Percentiles rank a stretch among this genome's conserved stretches.
phyloP scores from a whole-genome alignment of 2,888 invertebrate species.

The Acanthosepion lycidas region DNA sequence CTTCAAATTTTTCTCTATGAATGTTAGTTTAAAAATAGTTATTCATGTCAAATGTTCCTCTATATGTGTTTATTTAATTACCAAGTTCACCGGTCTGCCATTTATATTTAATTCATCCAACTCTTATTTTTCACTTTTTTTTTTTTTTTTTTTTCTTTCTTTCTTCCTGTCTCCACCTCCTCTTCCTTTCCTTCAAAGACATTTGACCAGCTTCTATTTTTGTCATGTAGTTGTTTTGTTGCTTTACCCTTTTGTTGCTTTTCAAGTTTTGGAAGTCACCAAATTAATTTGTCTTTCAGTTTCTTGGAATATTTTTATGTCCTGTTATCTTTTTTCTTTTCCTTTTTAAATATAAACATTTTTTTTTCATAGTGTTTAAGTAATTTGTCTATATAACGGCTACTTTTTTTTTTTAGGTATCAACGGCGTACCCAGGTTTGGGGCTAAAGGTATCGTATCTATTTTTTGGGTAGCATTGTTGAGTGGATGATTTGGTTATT shows the following conservation, averaged over 20 bases:
- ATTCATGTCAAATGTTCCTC: not conserved
- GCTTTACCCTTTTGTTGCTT: not conserved
- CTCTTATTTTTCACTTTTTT: no score
- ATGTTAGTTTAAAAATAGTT: not conserved
- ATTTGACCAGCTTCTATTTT: not conserved
- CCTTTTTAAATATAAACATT: not conserved
- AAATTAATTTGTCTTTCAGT: slow-evolving; percentile 20
- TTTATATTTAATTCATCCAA: not conserved
- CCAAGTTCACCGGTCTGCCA: not conserved
- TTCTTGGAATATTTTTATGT: not conserved
- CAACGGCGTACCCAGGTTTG: slow-evolving; percentile 47
- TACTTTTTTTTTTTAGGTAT: slow-evolving; percentile 43
- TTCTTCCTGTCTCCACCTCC: not conserved
- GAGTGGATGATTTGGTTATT: slow-evolving; percentile 2
- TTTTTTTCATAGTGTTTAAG: slow-evolving; percentile 23
- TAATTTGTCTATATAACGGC: slow-evolving; percentile 45
- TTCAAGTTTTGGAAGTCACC: not conserved
- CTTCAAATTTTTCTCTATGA: not conserved
- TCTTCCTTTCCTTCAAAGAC: not conserved
- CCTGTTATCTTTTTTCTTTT: not conserved
- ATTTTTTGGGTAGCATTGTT: slow-evolving; percentile 45
- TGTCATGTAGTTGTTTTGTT: not conserved
- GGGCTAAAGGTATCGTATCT: slow-evolving; percentile 46
- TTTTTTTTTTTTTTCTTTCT: not conserved
- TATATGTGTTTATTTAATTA: not conserved